Evolutionary conservation across 2,888 invertebrate species (phyloP), one percentile per base, ranked within the genome.

Genomic region (Mamestra brassicae): DNA sequence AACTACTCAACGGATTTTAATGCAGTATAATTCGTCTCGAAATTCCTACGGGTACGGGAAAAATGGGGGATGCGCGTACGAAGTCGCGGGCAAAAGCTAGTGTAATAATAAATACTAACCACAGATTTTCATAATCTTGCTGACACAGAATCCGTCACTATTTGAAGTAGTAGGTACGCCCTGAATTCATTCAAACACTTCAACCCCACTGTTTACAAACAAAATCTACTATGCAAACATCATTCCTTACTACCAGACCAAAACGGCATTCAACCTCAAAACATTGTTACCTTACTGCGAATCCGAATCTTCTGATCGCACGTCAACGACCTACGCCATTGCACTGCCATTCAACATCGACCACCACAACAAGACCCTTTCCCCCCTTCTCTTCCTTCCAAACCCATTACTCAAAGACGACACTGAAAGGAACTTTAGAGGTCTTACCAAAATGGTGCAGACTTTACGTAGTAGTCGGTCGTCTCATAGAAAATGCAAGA

Each of bases 241-340:
- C 11, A 0, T 54, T 26, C 13, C 47, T 57, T 77, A 65, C 61
- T 61, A 55, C 17, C 50, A 26, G n/a, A 52, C 68, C 47, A 66
- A 79, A 62, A 71, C 34, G n/a, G 50, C 55, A 70, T 34, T 68
- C 54, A 68, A 74, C 71, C 66, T 76, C 57, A 64, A 76, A 80
- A 80, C 72, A 75, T 68, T 73, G 76, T 68, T 64, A 70, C 66
- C 42, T 57, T 65, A 77, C 73, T 71, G 82, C 72, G 65, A 82
- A 82, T 75, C 77, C 72, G 65, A 82, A 82, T 75, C 77, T 71
- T 68, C 76, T 78, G 77, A 79, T 81, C 69, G 68, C 80, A 80
- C 83, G 91, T 91, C 91, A 90, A 87, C 86, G 90, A 90, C 89
- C 91, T 85, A 85, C 80, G 85, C 87, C 76, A 85, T 86, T 85